phyloP scores from a whole-genome alignment of 2,888 invertebrate genomes.

The Eledona agricola region DNA sequence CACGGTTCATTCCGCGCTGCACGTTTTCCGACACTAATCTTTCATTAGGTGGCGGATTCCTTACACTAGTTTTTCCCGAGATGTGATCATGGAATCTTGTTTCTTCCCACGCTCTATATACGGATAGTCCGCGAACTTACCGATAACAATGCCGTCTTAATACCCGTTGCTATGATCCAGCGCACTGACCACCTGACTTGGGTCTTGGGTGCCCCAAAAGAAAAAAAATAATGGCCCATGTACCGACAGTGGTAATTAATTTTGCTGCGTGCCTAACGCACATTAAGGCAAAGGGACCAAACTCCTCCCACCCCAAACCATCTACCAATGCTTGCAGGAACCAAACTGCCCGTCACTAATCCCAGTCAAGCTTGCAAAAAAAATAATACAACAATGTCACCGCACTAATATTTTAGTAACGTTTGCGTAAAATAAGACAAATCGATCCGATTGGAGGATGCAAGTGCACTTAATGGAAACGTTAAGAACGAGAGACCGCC shows the following conservation, averaged over 20 bases:
- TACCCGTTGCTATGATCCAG: slow-evolving; percentile 37
- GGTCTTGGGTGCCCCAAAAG: slow-evolving; percentile 30
- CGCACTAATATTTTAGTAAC: too few relatives aligned
- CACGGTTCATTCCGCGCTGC: slow-evolving; percentile 32
- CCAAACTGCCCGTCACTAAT: slow-evolving; percentile 31
- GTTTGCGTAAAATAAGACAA: too few relatives aligned
- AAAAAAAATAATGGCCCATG: too few relatives aligned
- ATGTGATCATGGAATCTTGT: slow-evolving; percentile 57
- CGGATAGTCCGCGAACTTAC: slow-evolving; percentile 41
- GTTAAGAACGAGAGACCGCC: slow-evolving; percentile 27
- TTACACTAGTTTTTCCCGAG: slow-evolving; percentile 53
- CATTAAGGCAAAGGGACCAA: slow-evolving; percentile 7
- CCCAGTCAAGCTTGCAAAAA: too few relatives aligned
- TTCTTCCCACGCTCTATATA: slow-evolving; percentile 59
- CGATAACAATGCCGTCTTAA: slow-evolving; percentile 39
- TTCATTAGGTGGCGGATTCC: slow-evolving; percentile 55
- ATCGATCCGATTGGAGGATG: slow-evolving; percentile 20
- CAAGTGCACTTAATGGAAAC: slow-evolving; percentile 15
- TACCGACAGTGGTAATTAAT: too few relatives aligned
- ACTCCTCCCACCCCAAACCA: slow-evolving; percentile 30
- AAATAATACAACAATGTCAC: too few relatives aligned
- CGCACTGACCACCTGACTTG: slow-evolving; percentile 23
- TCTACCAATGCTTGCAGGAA: slow-evolving; percentile 23
- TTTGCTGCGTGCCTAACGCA: neutral
- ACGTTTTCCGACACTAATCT: slow-evolving; percentile 45